Evolutionary conservation across 1,140 invertebrate species (phyloP).

Genomic region (Anthonomus grandis): DNA sequence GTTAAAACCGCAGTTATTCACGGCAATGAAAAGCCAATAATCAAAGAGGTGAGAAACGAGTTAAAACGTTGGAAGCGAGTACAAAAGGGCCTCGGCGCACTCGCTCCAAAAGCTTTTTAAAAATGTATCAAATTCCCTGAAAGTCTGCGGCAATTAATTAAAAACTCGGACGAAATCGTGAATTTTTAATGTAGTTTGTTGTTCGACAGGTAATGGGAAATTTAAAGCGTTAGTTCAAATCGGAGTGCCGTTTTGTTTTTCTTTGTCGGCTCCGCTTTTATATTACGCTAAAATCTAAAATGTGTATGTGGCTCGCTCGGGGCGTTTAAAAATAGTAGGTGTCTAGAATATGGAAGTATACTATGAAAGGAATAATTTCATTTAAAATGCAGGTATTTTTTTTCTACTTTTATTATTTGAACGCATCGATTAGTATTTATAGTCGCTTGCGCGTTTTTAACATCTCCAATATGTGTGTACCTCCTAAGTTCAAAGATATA

Average conservation of each 20-base stretch:
- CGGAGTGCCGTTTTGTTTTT: background rate
- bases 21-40: background rate
- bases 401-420: too few species aligned
- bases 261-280: too few species aligned
- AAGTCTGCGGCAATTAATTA: slow-evolving; percentile 3
- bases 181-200: slow-evolving; percentile 3
- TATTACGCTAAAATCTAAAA: too few species aligned
- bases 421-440: too few species aligned
- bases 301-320: too few species aligned
- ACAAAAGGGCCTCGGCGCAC: background rate
- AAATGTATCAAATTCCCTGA: slow-evolving; percentile 6
- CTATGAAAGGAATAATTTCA: too few species aligned
- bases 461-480: too few species aligned
- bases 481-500: too few species aligned
- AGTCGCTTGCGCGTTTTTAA: too few species aligned
- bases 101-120: background rate
- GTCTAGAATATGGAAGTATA: too few species aligned
- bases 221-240: background rate
- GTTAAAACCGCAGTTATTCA: background rate
- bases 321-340: too few species aligned
- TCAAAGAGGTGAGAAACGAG: background rate
- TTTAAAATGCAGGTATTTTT: too few species aligned
- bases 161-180: background rate
- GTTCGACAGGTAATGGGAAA: background rate
- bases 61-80: background rate